These are phyloP conservation scores for Entomobrya proxima DNA, from an alignment of 2,888 invertebrate genomes.

Conservation along the genomic window DNA sequence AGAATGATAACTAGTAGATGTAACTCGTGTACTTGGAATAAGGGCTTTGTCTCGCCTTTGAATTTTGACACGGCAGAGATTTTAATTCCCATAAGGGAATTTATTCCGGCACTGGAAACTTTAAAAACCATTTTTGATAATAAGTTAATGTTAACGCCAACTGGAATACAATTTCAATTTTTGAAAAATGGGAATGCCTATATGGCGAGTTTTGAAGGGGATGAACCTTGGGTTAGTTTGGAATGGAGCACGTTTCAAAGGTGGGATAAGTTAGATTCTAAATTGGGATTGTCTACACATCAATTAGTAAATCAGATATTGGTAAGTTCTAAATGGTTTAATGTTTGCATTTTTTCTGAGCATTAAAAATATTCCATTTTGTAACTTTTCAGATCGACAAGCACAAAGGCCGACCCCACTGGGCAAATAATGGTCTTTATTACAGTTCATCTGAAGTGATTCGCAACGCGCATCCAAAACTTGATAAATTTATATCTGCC, in stretches of 20 bases:
- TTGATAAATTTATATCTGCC: not conserved
- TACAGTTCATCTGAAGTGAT: not conserved
- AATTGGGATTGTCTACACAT: too few relatives aligned
- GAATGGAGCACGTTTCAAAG: too few relatives aligned
- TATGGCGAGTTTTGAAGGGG: too few relatives aligned
- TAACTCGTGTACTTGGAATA: slow-evolving; percentile 4
- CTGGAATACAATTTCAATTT: too few relatives aligned
- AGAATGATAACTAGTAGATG: slow-evolving; percentile 30
- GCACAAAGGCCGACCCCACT: slow-evolving; percentile 25
- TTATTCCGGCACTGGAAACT: not conserved
- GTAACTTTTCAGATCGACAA: not conserved
- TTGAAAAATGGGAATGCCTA: too few relatives aligned
- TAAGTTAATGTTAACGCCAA: too few relatives aligned
- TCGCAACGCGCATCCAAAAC: not conserved
- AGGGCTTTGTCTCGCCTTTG: not conserved
- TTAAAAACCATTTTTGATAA: too few relatives aligned
- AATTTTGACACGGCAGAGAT: not conserved
- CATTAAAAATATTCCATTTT: too few relatives aligned
- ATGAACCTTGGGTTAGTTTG: too few relatives aligned
- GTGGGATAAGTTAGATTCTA: too few relatives aligned
- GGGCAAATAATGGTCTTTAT: slow-evolving; percentile 43
- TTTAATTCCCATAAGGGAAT: not conserved
- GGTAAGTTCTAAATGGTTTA: too few relatives aligned
- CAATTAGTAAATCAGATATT: not conserved
- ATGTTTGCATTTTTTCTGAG: too few relatives aligned